Evolutionary conservation across 1,140 invertebrate species (phyloP).

Genomic region (Aleiodes sp.): DNA sequence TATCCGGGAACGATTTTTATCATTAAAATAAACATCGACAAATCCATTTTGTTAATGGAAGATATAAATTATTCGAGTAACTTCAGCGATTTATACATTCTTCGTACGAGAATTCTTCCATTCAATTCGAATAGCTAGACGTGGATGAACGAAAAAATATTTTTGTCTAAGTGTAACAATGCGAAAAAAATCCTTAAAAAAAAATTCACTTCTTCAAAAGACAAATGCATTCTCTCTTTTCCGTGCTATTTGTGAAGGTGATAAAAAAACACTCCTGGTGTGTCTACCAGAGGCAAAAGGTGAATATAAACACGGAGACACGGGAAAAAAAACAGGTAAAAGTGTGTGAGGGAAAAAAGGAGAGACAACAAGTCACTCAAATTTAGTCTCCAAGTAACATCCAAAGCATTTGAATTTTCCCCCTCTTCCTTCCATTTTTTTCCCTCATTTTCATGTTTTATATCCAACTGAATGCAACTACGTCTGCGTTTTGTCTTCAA

Average conservation of each 20-base stretch:
- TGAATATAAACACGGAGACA: slow-evolving; percentile 1
- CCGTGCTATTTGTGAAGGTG: background rate
- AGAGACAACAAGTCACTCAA: slow-evolving; percentile 53
- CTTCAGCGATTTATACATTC: too few relatives aligned
- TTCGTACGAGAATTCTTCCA: too few relatives aligned
- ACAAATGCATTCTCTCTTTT: background rate
- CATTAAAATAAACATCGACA: too few relatives aligned
- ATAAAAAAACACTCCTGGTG: background rate
- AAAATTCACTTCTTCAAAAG: background rate
- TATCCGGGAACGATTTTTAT: too few relatives aligned
- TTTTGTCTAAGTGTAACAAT: too few relatives aligned
- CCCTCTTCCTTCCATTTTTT: background rate
- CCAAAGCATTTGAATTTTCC: slow-evolving; percentile 34
- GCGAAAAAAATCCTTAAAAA: background rate
- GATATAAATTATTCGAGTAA: too few relatives aligned
- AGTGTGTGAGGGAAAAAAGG: slow-evolving; percentile 30
- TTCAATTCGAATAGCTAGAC: too few relatives aligned
- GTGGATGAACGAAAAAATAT: too few relatives aligned
- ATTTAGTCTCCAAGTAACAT: slow-evolving; percentile 47
- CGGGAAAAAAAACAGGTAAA: slow-evolving; percentile 27
- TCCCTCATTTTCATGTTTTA: background rate
- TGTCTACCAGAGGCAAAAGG: background rate
- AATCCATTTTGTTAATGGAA: too few relatives aligned
- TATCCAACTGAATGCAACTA: slow-evolving; percentile 31
- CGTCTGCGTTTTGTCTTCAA: slow-evolving; percentile 16